A percentile compares a stretch with the other conserved stretches of the same genome.
phyloP scores from a whole-genome alignment of 2,113 vertebrate genomes.

The Bucco capensis region DNA sequence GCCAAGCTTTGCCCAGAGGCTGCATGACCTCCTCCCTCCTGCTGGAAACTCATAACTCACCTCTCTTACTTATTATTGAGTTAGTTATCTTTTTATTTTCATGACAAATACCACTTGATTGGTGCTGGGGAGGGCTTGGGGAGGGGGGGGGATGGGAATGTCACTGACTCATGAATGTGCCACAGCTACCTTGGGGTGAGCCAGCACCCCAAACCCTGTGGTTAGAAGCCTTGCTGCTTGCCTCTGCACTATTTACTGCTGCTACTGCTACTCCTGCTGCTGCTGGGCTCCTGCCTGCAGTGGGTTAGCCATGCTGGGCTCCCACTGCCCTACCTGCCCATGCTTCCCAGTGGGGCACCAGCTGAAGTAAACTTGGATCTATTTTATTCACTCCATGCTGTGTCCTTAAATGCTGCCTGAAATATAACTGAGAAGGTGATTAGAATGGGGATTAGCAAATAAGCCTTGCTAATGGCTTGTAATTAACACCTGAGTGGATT shows the following conservation, averaged over 20 bases:
- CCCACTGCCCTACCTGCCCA: too few species aligned
- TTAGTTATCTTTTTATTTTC: too few species aligned
- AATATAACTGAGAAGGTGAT: background rate
- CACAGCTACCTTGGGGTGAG: background rate
- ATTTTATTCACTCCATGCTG: background rate
- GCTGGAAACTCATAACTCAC: background rate
- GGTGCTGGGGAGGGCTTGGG: background rate
- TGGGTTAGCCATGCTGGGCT: background rate
- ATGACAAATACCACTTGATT: background rate
- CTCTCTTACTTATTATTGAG: background rate
- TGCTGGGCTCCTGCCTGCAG: background rate
- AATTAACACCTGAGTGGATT: background rate
- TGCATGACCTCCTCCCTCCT: background rate
- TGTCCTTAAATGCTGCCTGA: background rate
- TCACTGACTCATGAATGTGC: background rate
- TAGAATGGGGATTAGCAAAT: background rate
- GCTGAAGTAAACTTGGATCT: conserved; percentile 7
- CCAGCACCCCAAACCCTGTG: conserved; percentile 40
- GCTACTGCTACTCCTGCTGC: background rate
- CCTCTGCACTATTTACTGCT: background rate
- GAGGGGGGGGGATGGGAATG: background rate
- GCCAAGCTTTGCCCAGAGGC: background rate
- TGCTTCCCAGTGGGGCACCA: background rate
- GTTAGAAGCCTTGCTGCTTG: background rate
- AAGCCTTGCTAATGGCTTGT: background rate